Percentiles rank a stretch among this genome's conserved stretches.
phyloP scores from a whole-genome alignment of 2,113 vertebrate species.

The Otolemur garnettii region DNA sequence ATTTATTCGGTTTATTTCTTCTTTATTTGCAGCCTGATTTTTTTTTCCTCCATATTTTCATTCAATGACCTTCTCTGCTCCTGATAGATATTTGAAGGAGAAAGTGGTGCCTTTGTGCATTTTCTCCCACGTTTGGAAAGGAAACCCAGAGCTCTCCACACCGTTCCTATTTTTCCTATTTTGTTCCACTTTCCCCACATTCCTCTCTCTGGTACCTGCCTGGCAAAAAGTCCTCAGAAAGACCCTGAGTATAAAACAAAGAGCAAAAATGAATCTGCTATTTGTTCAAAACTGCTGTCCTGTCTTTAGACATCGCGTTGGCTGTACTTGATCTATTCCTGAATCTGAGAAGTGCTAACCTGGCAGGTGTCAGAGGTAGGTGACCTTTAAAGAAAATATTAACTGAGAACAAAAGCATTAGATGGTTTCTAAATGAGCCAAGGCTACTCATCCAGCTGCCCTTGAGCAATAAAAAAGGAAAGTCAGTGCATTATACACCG shows the following conservation, averaged over 20 bases:
- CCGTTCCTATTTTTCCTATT: constrained; percentile 2
- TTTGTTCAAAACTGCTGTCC: background rate
- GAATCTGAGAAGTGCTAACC: constrained; percentile 55
- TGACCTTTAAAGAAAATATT: constrained; percentile 79
- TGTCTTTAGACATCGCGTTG: background rate
- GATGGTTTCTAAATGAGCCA: constrained; percentile 76
- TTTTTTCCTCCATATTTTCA: constrained; percentile 8
- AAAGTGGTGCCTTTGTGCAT: background rate
- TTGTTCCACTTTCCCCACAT: background rate
- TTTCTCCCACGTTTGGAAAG: constrained; percentile 20
- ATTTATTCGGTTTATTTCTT: constrained; percentile 54
- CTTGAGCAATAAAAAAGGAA: constrained; percentile 77
- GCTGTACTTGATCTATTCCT: constrained; percentile 17
- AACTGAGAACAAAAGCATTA: constrained; percentile 75
- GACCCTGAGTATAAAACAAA: constrained; percentile 31
- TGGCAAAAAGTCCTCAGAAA: background rate
- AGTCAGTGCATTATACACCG: constrained; percentile 64
- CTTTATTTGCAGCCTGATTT: constrained; percentile 29
- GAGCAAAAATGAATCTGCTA: background rate
- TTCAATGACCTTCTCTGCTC: background rate
- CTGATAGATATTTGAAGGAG: background rate
- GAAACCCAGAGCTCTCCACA: background rate
- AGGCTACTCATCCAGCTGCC: constrained; percentile 67
- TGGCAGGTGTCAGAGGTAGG: constrained; percentile 75
- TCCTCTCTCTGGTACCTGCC: background rate